Conservation (phyloP, 2,888 invertebrate species). For the Caradrina kadenii region DNA sequence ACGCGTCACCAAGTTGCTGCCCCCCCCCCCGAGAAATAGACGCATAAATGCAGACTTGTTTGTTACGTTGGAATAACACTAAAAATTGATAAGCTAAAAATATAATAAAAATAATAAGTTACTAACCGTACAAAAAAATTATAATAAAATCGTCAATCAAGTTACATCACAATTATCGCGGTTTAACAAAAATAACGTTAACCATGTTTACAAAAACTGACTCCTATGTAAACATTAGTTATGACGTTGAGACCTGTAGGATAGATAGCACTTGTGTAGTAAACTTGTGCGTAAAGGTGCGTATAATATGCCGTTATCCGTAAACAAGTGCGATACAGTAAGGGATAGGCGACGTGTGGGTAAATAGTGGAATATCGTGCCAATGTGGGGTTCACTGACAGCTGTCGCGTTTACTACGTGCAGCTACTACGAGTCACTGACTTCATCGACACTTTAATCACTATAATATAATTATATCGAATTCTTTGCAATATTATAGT, state of each 20-base stretch:
- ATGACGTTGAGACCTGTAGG: constrained; percentile 22
- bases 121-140: neutral
- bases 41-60: neutral
- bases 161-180: constrained; percentile 9
- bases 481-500: constrained; percentile 68
- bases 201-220: constrained; percentile 13
- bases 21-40: neutral
- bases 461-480: constrained; percentile 73
- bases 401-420: constrained; percentile 57
- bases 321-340: constrained; percentile 25
- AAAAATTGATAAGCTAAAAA: constrained; percentile 9
- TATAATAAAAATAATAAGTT: neutral
- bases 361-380: constrained; percentile 69
- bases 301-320: constrained; percentile 4
- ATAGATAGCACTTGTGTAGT: constrained; percentile 5
- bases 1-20: too few relatives aligned
- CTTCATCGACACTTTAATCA: constrained; percentile 63
- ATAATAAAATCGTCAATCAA: neutral
- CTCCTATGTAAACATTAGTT: constrained; percentile 22
- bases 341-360: constrained; percentile 55
- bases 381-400: constrained; percentile 68
- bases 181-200: constrained; percentile 4
- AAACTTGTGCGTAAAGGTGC: constrained; percentile 10
- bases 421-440: constrained; percentile 75
- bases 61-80: constrained; percentile 10